Percentiles rank a stretch among this genome's conserved stretches.
These are phyloP conservation scores for Larimichthys polyactis DNA, from an alignment of 2,113 vertebrate species.

Conservation along the genomic window DNA sequence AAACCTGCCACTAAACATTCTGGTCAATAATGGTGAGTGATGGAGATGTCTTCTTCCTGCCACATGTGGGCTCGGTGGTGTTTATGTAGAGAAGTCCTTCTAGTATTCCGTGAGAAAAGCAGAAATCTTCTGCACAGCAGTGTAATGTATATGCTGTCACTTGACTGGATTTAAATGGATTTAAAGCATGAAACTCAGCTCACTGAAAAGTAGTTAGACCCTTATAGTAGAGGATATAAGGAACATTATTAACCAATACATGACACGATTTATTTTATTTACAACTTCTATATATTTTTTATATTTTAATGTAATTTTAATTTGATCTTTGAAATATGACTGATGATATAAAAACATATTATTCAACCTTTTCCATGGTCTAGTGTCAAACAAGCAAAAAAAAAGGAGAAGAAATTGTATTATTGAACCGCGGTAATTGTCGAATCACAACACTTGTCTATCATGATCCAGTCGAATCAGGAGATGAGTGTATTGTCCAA, in stretches of 20 bases:
- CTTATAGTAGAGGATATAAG: neutral
- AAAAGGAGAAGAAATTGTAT: no score
- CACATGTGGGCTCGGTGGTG: neutral
- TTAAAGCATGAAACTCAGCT: constrained; percentile 29
- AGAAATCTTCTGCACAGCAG: constrained; percentile 10
- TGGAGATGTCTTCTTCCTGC: neutral
- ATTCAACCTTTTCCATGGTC: no score
- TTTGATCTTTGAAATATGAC: no score
- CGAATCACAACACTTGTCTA: no score
- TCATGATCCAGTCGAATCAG: no score
- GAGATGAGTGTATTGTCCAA: no score
- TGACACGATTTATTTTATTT: neutral
- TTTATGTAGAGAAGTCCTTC: neutral
- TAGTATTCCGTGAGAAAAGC: neutral
- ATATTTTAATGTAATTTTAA: no score
- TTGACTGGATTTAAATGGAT: constrained; percentile 11
- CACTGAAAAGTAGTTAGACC: neutral
- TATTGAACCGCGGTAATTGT: no score
- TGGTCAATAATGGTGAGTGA: constrained; percentile 94
- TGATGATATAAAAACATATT: no score
- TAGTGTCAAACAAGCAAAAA: no score
- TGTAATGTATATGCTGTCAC: constrained; percentile 3
- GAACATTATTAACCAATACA: no score
- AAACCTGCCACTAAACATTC: constrained; percentile 86
- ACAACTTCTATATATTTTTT: no score